Conservation (phyloP, 37 sponge, comb jelly and placozoan genomes). For the Chondrosia reniformis region DNA sequence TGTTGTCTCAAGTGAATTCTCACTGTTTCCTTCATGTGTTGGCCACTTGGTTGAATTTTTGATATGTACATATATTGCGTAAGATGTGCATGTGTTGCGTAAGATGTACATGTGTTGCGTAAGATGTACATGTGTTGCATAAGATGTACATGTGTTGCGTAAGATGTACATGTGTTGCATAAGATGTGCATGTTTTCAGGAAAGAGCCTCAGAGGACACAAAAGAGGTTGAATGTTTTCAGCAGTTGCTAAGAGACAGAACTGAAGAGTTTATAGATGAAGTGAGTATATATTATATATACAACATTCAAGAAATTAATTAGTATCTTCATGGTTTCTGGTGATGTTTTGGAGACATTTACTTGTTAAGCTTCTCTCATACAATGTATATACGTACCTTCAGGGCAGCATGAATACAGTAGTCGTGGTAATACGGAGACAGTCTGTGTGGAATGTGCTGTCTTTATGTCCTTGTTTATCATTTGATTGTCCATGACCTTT, state of each 20-base stretch:
- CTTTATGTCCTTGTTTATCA: too few species aligned
- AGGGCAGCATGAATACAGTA: too few species aligned
- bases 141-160: neutral
- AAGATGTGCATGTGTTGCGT: neutral
- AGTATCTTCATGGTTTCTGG: too few species aligned
- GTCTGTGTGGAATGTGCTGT: too few species aligned
- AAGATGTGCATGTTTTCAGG: slow-evolving; percentile 31
- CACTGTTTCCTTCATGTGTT: too few species aligned
- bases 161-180: neutral
- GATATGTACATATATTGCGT: too few species aligned
- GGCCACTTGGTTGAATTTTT: too few species aligned
- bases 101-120: slow-evolving; percentile 13
- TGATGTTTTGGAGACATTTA: too few species aligned
- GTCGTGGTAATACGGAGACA: too few species aligned
- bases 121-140: neutral
- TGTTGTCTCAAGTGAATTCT: too few species aligned
- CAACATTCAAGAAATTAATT: too few species aligned
- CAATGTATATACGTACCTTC: neutral
- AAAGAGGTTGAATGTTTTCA: slow-evolving; percentile 90
- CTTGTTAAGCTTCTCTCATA: neutral
- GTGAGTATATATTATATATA: slow-evolving; percentile 28
- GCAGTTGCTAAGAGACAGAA: slow-evolving; percentile 76
- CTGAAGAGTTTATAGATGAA: slow-evolving; percentile 95
- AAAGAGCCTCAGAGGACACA: slow-evolving; percentile 68
- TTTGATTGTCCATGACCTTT: too few species aligned